phyloP scores from a whole-genome alignment of 2,888 invertebrate genomes.

The Oscheius myriophilus region DNA sequence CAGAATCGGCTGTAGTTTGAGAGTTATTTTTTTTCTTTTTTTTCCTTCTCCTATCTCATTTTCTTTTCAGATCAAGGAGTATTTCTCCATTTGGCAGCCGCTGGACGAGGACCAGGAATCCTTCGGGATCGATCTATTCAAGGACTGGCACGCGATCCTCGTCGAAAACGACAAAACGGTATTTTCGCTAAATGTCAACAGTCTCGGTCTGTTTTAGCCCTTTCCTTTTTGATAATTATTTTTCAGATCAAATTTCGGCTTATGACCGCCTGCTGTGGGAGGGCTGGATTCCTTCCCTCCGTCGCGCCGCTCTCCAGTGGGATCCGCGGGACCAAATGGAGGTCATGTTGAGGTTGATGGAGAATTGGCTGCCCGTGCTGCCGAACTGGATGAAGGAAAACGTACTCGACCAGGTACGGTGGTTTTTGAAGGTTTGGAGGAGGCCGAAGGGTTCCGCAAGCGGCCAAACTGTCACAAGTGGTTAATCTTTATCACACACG shows the following conservation, averaged over 20 bases:
- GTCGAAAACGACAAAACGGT: slow-evolving; percentile 17
- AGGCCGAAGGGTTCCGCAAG: no score
- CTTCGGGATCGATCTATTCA: slow-evolving; percentile 72
- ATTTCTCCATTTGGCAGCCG: slow-evolving; percentile 85
- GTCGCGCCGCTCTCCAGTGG: slow-evolving; percentile 76
- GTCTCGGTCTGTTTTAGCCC: slow-evolving; percentile 10
- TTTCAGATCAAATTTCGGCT: slow-evolving; percentile 74
- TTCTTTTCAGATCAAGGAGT: slow-evolving; percentile 77
- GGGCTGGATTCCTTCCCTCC: slow-evolving; percentile 85
- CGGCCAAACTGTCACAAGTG: no score
- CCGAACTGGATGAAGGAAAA: slow-evolving; percentile 86
- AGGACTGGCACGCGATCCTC: slow-evolving; percentile 56
- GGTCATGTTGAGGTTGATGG: slow-evolving; percentile 82
- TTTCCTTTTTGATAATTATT: not conserved
- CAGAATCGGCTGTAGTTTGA: not conserved
- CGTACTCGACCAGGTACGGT: slow-evolving; percentile 80
- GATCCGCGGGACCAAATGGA: slow-evolving; percentile 79
- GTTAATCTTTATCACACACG: no score
- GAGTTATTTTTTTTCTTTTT: not conserved
- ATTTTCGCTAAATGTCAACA: slow-evolving; percentile 15
- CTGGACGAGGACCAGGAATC: slow-evolving; percentile 79
- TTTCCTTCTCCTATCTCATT: not conserved
- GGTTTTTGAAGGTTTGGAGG: not conserved
- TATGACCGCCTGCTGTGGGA: slow-evolving; percentile 89
- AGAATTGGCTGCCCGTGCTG: slow-evolving; percentile 83